phyloP scores from a whole-genome alignment of 30 jellyfish, hydroid and myxozoan genomes.

The Cassiopea andromeda region DNA sequence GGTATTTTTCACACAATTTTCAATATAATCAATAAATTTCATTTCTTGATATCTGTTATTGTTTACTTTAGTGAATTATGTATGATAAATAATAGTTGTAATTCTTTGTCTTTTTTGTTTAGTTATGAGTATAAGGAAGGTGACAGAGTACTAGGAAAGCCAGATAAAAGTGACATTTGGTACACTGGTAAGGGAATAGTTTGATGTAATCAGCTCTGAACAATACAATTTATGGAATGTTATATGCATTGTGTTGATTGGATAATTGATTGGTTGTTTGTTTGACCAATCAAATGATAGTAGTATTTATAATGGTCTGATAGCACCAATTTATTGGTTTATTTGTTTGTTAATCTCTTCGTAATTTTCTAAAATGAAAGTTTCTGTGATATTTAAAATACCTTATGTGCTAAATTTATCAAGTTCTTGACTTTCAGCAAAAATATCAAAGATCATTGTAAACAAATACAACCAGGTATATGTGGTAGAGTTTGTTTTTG shows the following conservation, averaged over 20 bases:
- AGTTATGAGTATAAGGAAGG: conserved; percentile 66
- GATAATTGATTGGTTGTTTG: conserved; percentile 5
- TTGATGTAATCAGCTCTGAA: background rate
- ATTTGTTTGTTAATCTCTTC: no score
- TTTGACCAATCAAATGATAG: background rate
- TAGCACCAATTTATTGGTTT: no score
- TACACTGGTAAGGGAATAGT: conserved; percentile 67
- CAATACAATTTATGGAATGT: background rate
- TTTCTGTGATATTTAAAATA: background rate
- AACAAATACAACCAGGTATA: conserved; percentile 63
- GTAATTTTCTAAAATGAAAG: no score
- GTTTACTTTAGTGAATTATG: no score
- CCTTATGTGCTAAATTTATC: background rate
- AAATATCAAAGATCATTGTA: conserved; percentile 37
- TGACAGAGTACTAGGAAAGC: conserved; percentile 70
- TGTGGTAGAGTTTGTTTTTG: background rate
- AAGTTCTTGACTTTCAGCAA: conserved; percentile 26
- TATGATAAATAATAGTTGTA: no score
- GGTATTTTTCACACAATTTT: background rate
- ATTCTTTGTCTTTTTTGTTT: background rate
- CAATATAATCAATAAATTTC: no score
- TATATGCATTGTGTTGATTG: background rate
- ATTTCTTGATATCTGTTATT: no score
- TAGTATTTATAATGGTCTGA: background rate
- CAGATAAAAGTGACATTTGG: conserved; percentile 93